phyloP scores from a whole-genome alignment of 2,888 invertebrate genomes.

The Cosmia trapezina region DNA sequence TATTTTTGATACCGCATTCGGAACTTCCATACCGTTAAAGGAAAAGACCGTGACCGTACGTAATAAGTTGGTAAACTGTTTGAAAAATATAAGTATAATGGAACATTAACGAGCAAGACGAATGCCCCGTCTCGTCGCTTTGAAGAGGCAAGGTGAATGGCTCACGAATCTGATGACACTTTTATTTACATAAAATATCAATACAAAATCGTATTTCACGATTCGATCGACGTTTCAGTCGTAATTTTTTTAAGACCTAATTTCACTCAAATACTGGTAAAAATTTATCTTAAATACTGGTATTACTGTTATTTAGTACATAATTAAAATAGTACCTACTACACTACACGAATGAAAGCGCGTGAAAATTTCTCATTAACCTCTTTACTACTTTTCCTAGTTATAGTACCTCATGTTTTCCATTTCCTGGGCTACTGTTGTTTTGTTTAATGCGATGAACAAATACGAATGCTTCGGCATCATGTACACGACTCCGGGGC shows the following conservation, averaged over 20 bases:
- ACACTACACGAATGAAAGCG: not conserved
- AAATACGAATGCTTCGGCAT: not conserved
- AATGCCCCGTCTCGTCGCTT: conserved; percentile 1
- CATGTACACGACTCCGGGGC: no score
- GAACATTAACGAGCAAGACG: conserved; percentile 5
- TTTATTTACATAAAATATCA: conserved; percentile 29
- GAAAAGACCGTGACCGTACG: conserved; percentile 41
- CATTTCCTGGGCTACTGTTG: conserved; percentile 2
- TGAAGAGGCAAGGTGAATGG: conserved; percentile 45
- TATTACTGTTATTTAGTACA: not conserved
- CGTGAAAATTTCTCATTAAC: conserved; percentile 32
- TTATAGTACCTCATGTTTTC: not conserved
- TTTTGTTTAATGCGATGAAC: not conserved
- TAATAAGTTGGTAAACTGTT: conserved; percentile 27
- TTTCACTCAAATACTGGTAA: no score
- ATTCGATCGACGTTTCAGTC: conserved; percentile 18
- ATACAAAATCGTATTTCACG: conserved; percentile 25
- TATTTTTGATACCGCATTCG: conserved; percentile 7
- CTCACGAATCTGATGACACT: conserved; percentile 20
- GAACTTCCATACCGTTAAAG: conserved; percentile 30
- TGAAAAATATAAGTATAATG: conserved; percentile 27
- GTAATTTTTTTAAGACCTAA: not conserved
- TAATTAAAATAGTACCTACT: conserved; percentile 17
- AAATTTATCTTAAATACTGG: no score
- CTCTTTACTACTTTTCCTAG: not conserved